phyloP scores from a whole-genome alignment of 2,888 invertebrate genomes.

The Miltochrista miniata region DNA sequence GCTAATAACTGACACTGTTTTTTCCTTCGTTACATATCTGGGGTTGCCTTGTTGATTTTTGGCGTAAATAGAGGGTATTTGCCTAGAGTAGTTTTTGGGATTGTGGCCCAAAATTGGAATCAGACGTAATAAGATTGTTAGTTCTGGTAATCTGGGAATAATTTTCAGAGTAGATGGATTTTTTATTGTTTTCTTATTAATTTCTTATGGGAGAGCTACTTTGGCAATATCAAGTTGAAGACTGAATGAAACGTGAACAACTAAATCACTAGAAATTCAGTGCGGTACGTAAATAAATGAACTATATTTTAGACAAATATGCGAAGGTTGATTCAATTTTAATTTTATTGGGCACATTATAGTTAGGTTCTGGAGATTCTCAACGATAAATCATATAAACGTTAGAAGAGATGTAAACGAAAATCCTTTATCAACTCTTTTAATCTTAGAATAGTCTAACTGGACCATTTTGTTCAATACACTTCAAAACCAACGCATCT shows the following conservation, averaged over 20 bases:
- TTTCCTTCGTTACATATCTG: constrained; percentile 58
- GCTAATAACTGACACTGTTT: constrained; percentile 50
- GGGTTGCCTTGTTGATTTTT: constrained; percentile 14
- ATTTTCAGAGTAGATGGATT: not conserved
- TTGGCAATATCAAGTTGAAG: too few species aligned
- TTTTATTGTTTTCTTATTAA: not conserved
- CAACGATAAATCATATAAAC: too few species aligned
- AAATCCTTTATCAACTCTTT: not conserved
- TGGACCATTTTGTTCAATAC: constrained; percentile 32
- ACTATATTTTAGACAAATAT: too few species aligned
- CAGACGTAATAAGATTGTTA: not conserved
- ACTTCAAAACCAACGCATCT: constrained; percentile 50
- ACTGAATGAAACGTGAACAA: too few species aligned
- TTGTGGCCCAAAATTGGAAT: not conserved
- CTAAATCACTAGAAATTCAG: too few species aligned
- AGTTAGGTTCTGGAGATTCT: too few species aligned
- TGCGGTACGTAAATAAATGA: too few species aligned
- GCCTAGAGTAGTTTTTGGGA: not conserved
- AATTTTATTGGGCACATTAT: too few species aligned
- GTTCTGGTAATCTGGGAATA: not conserved
- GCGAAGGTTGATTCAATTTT: too few species aligned
- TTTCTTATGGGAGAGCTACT: too few species aligned
- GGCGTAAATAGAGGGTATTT: constrained; percentile 8
- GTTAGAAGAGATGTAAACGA: too few species aligned
- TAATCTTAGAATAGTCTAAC: constrained; percentile 4